Conservation (phyloP, 2,113 vertebrate species). For the Loxodonta africana region DNA sequence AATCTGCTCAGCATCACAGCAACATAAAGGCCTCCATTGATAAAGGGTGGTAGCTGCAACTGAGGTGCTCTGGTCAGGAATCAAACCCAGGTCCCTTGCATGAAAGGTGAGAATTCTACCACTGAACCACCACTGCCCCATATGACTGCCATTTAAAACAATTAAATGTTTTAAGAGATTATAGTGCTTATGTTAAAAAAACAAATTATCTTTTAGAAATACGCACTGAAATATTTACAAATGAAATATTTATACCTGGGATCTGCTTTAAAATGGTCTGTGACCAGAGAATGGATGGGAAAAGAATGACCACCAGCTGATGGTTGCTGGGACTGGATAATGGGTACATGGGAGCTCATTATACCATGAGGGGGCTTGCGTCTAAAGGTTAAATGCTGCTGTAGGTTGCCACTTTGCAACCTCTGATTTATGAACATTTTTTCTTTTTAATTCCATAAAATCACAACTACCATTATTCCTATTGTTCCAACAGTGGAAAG, state of each 20-base stretch:
- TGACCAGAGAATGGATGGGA: neutral
- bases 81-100: too few relatives aligned
- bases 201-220: conserved; percentile 15
- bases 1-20: too few relatives aligned
- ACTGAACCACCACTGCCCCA: too few relatives aligned
- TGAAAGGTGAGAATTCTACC: too few relatives aligned
- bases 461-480: neutral
- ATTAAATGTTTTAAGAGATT: neutral
- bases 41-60: too few relatives aligned
- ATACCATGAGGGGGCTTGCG: neutral
- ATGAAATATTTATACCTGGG: neutral
- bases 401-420: neutral
- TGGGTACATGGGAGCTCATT: neutral
- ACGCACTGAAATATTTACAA: neutral
- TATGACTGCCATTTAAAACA: too few relatives aligned
- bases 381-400: conserved; percentile 23
- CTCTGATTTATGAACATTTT: conserved; percentile 9
- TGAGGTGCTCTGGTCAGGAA: too few relatives aligned
- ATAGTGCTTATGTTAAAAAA: neutral
- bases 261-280: neutral
- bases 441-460: conserved; percentile 51
- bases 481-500: neutral
- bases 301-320: neutral
- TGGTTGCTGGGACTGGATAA: neutral
- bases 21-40: too few relatives aligned